A percentile compares a stretch with the other conserved stretches of the same genome.
Evolutionary conservation across 2,888 invertebrate species (phyloP).

Genomic region (Rhopalosiphum nymphaeae): DNA sequence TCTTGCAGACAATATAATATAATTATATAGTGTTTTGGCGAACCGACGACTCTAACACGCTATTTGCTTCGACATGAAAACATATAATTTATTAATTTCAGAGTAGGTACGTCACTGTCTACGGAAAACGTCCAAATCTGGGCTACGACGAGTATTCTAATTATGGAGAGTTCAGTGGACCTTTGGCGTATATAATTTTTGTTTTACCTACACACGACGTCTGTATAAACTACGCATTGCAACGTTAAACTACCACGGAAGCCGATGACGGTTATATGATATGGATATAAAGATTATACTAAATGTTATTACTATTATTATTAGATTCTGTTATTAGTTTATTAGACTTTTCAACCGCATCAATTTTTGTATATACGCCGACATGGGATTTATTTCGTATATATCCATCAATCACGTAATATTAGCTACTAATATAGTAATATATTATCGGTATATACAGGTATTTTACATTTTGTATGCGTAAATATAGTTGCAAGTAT

Average conservation of each 20-base stretch:
- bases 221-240: neutral
- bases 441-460: neutral
- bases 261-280: neutral
- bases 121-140: neutral
- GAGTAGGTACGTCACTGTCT: neutral
- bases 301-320: neutral
- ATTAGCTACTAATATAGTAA: neutral
- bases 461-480: neutral
- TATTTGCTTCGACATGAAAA: neutral
- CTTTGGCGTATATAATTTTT: neutral
- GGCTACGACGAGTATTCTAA: neutral
- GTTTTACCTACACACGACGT: neutral
- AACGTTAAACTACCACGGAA: neutral
- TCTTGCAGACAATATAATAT: no score
- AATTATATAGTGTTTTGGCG: neutral
- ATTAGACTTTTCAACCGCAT: neutral
- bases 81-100: neutral
- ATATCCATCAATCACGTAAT: neutral
- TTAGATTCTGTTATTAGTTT: neutral
- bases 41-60: neutral
- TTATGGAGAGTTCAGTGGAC: neutral
- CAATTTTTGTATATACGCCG: neutral
- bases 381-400: neutral
- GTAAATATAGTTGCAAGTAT: neutral
- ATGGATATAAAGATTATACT: neutral